Conservation (phyloP, 2,113 vertebrate genomes). For the Oreochromis aureus region DNA sequence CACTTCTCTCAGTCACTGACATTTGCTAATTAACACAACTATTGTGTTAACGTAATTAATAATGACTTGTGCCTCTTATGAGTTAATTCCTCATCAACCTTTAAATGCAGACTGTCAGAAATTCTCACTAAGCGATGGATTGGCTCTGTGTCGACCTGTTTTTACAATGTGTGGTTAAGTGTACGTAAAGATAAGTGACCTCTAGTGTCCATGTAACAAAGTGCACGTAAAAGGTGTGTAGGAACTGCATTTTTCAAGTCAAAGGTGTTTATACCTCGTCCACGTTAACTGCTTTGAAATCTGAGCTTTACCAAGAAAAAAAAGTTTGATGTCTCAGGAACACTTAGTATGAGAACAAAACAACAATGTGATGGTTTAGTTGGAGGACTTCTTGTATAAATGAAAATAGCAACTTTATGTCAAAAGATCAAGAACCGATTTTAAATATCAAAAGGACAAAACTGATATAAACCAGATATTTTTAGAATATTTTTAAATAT, state of each 20-base stretch:
- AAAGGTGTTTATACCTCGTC: not conserved
- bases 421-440: not conserved
- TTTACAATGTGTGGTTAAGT: not conserved
- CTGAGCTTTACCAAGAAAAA: not conserved
- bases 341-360: not conserved
- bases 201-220: not conserved
- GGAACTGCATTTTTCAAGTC: not conserved
- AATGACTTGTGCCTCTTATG: not conserved
- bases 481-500: rapidly evolving
- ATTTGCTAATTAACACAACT: not conserved
- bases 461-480: not conserved
- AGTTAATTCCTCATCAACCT: not conserved
- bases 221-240: not conserved
- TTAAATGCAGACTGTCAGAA: not conserved
- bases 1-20: not conserved
- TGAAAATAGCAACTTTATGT: not conserved
- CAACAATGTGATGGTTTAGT: not conserved
- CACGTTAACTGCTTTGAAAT: not conserved
- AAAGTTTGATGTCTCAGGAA: not conserved
- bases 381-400: not conserved
- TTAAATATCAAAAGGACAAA: not conserved
- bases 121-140: rapidly evolving
- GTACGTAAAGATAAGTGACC: not conserved
- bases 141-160: not conserved
- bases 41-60: not conserved